These are phyloP conservation scores for Perizoma affinitatum DNA, from an alignment of 2,888 invertebrate species.

Conservation along the genomic window DNA sequence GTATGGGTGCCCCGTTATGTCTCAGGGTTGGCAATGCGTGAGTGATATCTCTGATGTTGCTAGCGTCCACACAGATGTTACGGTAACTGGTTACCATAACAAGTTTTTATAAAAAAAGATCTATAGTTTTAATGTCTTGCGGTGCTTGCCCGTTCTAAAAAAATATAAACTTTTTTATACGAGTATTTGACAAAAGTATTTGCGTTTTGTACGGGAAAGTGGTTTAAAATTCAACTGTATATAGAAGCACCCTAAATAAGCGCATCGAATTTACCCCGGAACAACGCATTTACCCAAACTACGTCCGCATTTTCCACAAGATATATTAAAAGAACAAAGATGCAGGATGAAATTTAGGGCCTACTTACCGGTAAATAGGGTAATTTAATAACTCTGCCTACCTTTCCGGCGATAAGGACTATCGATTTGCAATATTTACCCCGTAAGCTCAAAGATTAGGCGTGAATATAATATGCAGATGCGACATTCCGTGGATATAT, in stretches of 20 bases:
- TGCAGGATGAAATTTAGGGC: constrained; percentile 36
- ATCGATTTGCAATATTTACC: constrained; percentile 72
- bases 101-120: no score
- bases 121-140: no score
- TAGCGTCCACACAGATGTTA: no score
- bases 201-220: no score
- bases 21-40: no score
- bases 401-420: constrained; percentile 57
- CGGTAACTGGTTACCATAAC: no score
- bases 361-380: constrained; percentile 48
- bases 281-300: constrained; percentile 15
- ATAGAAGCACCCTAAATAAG: constrained; percentile 5
- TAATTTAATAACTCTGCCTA: constrained; percentile 65
- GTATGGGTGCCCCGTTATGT: no score
- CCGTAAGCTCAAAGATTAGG: constrained; percentile 47
- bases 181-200: no score
- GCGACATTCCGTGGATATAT: constrained; percentile 16
- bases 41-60: no score
- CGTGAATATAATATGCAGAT: constrained; percentile 31
- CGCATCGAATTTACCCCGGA: background rate
- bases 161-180: no score
- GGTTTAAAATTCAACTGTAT: no score
- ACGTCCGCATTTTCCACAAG: constrained; percentile 23
- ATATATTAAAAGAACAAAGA: constrained; percentile 41
- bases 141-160: no score